Evolutionary conservation across 1,140 invertebrate genomes (phyloP).

Genomic region (Danaus plexippus): DNA sequence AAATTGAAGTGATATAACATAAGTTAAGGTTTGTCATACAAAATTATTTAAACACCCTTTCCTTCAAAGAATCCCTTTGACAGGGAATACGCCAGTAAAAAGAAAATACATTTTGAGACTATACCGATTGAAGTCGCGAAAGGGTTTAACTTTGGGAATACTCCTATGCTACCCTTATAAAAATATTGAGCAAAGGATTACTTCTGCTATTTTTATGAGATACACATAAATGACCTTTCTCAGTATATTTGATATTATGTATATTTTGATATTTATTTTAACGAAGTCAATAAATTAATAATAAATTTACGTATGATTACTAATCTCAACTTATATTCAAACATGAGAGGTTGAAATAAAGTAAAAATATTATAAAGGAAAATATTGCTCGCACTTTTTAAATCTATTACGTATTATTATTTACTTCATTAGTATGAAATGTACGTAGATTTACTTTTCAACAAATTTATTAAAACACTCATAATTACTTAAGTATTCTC

Average conservation of each 20-base stretch:
- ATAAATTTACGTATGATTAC: too few species aligned
- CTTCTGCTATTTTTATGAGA: constrained; percentile 15
- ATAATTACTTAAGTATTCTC: too few species aligned
- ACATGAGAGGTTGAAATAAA: too few species aligned
- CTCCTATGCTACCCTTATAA: constrained; percentile 22
- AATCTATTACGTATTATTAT: too few species aligned
- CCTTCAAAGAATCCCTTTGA: constrained; percentile 16
- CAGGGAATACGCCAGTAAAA: constrained; percentile 17
- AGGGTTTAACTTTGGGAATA: constrained; percentile 27
- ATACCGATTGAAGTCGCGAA: constrained; percentile 18
- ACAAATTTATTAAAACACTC: too few species aligned
- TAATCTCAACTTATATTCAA: too few species aligned
- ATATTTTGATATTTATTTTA: constrained; percentile 14
- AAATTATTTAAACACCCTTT: constrained; percentile 20
- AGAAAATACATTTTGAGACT: constrained; percentile 22
- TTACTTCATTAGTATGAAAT: too few species aligned
- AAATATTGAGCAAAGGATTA: constrained; percentile 24
- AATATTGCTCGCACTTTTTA: too few species aligned
- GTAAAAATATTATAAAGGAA: too few species aligned
- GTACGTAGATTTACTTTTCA: too few species aligned
- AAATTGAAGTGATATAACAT: too few species aligned
- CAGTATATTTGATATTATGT: constrained; percentile 14
- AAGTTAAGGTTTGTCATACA: background rate
- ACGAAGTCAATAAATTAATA: constrained; percentile 13
- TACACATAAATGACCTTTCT: constrained; percentile 9